phyloP scores from a whole-genome alignment of 2,888 invertebrate genomes.

The Phengaris arion region DNA sequence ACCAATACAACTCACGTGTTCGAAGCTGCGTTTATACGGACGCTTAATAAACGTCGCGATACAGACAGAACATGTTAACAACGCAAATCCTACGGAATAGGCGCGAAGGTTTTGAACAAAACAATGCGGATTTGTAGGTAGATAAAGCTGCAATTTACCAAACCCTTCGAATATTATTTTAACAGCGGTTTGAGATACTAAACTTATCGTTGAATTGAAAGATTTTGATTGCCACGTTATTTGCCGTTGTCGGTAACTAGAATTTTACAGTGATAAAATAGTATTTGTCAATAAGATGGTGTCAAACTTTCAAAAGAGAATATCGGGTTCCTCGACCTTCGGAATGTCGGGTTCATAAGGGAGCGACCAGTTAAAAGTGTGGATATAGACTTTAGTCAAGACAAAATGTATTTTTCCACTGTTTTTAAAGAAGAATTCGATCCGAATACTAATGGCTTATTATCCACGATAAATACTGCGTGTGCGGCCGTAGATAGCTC shows the following conservation, averaged over 20 bases:
- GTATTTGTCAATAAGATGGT: too few species aligned
- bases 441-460: constrained; percentile 1
- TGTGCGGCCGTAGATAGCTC: not conserved
- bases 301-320: too few species aligned
- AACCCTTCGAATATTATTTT: not conserved
- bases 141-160: not conserved
- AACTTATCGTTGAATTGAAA: not conserved
- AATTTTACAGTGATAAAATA: too few species aligned
- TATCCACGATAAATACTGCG: not conserved
- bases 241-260: too few species aligned
- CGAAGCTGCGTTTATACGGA: not conserved
- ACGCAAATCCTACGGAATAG: not conserved
- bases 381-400: not conserved
- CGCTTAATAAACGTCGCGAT: not conserved
- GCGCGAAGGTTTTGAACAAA: not conserved
- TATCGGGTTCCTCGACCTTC: too few species aligned
- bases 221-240: not conserved
- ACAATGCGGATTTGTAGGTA: not conserved
- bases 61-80: not conserved
- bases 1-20: constrained; percentile 61
- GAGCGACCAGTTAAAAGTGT: too few species aligned
- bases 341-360: too few species aligned
- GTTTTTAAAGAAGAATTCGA: not conserved
- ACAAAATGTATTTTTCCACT: not conserved
- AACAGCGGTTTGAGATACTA: not conserved